Percentiles rank a stretch among this genome's conserved stretches.
These are phyloP conservation scores for Epizoanthus stellaris DNA, from an alignment of 92 coral and sea anemone genomes.

Conservation along the genomic window DNA sequence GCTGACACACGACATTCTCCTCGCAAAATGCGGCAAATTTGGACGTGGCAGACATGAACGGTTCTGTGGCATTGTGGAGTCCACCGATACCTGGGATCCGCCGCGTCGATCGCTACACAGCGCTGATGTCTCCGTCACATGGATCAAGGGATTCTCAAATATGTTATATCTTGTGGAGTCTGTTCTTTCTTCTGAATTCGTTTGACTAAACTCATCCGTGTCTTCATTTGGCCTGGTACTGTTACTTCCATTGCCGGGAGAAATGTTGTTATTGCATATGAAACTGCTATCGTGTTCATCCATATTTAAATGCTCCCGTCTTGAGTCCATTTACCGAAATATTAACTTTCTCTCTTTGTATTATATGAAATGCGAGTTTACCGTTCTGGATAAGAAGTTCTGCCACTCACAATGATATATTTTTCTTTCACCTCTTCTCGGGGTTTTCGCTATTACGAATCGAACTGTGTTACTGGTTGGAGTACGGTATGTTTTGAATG, in stretches of 20 bases:
- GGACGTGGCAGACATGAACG: neutral
- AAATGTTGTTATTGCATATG: neutral
- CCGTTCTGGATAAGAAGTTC: neutral
- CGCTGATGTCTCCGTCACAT: neutral
- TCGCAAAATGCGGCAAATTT: neutral
- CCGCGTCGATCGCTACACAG: neutral
- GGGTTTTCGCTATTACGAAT: neutral
- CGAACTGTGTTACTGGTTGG: neutral
- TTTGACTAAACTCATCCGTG: neutral
- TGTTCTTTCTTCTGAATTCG: neutral
- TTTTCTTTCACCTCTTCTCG: neutral
- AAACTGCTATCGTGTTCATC: neutral
- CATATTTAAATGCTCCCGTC: neutral
- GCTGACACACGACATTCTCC: slow-evolving; percentile 6
- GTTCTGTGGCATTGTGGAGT: neutral
- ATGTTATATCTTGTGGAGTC: slow-evolving; percentile 15
- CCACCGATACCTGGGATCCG: neutral
- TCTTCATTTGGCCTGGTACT: neutral
- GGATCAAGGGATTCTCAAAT: slow-evolving; percentile 22
- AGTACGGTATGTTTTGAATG: neutral
- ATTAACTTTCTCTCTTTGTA: neutral
- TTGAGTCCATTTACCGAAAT: neutral
- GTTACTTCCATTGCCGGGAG: neutral
- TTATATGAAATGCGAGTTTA: neutral
- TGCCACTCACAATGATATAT: too few species aligned